phyloP scores from a whole-genome alignment of 2,797 vertebrate genomes.

The Leptodactylus fallax region DNA sequence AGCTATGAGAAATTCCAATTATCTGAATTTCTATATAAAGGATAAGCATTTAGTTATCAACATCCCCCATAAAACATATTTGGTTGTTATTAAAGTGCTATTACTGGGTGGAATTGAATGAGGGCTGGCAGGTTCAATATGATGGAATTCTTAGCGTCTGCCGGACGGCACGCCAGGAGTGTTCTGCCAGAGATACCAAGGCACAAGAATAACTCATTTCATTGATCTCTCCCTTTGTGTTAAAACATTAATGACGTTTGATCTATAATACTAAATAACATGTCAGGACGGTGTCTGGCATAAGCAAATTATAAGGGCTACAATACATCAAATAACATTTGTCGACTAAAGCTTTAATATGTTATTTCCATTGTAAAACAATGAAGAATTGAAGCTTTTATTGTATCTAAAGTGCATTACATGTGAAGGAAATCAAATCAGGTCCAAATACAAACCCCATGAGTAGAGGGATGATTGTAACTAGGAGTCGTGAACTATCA shows the following conservation, averaged over 20 bases:
- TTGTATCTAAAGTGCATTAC: slow-evolving; percentile 23
- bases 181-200: slow-evolving; percentile 41
- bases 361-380: slow-evolving; percentile 13
- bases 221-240: slow-evolving; percentile 46
- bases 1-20: slow-evolving; percentile 77
- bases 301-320: slow-evolving; percentile 1
- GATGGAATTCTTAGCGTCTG: slow-evolving; percentile 67
- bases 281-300: not conserved
- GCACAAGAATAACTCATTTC: slow-evolving; percentile 46
- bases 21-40: slow-evolving; percentile 74
- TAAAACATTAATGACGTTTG: slow-evolving; percentile 44
- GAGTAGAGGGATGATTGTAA: not conserved
- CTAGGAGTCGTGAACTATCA: not conserved
- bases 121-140: slow-evolving; percentile 64
- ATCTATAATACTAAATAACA: slow-evolving; percentile 32
- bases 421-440: not conserved
- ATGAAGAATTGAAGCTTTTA: not conserved
- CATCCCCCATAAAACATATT: slow-evolving; percentile 73
- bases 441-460: not conserved
- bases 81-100: slow-evolving; percentile 72
- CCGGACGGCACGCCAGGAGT: slow-evolving; percentile 61
- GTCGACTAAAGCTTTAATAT: not conserved
- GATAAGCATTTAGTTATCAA: slow-evolving; percentile 79
- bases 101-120: slow-evolving; percentile 70
- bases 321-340: slow-evolving; percentile 20